Evolutionary conservation across 2,113 vertebrate genomes (phyloP), one percentile per base, ranked within the genome.

Genomic region (Xenopus laevis): DNA sequence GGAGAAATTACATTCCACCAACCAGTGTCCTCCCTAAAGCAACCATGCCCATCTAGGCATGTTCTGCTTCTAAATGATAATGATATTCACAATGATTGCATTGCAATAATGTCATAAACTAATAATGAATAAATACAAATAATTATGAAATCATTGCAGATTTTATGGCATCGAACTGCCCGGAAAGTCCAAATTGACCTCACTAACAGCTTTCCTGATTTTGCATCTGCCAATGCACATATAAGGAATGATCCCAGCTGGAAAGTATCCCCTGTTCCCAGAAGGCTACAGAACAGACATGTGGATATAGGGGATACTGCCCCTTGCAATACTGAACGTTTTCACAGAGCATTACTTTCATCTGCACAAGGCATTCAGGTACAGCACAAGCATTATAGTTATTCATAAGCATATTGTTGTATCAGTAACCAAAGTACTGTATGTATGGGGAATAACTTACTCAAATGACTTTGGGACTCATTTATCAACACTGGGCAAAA

Each of bases 281-380:
- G 18, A 2, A 83, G 89, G 65, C 84, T 91, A 13, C 83, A 83
- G 76, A 92, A 80, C 65, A 89, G 90, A 79, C 89, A 92, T 0
- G 89, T 92, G 52, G 87, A 92, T 30, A 81, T 92, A 4, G 90
- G 91, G 11, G 91, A 92, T 69, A 72, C 90, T 68, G 87, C 89
- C 23, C 89, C 91, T 15, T 90, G 84, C 33, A 82, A 92, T 18
- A 91, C 86, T 0, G 74, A 87, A 61, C 81, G 84, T 40, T 85
- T 93, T 57, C 78, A 84, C 16, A 76, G 70, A 76, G 89, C 83
- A 59, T 83, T 91, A 10, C 78, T 74, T 33, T 91, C 91, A 3
- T 74, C 84, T 20, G 92, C 90, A 13, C 90, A 92, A 73, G 90
- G 91, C 66, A 82, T 92, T 78, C 88, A 92, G 87, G 92, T 93